Conservation (phyloP, 1,140 invertebrate genomes). For the Neodiprion virginianus region DNA sequence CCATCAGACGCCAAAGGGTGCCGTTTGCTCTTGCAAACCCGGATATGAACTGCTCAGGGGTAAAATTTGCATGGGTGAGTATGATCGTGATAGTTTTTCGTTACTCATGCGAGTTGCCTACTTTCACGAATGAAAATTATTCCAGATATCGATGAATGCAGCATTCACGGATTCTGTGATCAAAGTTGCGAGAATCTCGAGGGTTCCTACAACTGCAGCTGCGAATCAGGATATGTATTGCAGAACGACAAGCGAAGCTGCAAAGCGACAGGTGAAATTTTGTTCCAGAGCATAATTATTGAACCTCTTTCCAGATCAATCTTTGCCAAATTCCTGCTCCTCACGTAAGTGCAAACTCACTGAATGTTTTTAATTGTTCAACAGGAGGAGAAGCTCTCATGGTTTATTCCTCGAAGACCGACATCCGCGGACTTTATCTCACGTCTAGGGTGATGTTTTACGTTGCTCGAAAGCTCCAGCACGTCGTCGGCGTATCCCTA, state of each 20-base stretch:
- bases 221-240: constrained; percentile 76
- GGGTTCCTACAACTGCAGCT: constrained; percentile 82
- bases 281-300: not conserved
- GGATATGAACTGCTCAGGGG: constrained; percentile 76
- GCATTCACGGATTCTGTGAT: constrained; percentile 77
- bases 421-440: constrained; percentile 63
- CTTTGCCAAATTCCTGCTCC: not conserved
- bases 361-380: constrained; percentile 12
- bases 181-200: constrained; percentile 82
- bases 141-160: constrained; percentile 84
- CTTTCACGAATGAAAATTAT: constrained; percentile 59
- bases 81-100: constrained; percentile 36
- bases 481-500: constrained; percentile 72
- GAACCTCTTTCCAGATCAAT: not conserved
- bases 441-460: constrained; percentile 55
- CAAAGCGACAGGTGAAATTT: constrained; percentile 62
- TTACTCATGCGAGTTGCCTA: constrained; percentile 52
- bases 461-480: constrained; percentile 60
- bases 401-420: constrained; percentile 66
- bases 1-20: constrained; percentile 66
- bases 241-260: constrained; percentile 74
- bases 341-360: not conserved
- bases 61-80: constrained; percentile 74
- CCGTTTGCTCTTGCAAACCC: constrained; percentile 74
- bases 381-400: constrained; percentile 68